A percentile compares a stretch with the other conserved stretches of the same genome.
Evolutionary conservation across 2,113 vertebrate species (phyloP).

Genomic region (Odobenus rosmarus): DNA sequence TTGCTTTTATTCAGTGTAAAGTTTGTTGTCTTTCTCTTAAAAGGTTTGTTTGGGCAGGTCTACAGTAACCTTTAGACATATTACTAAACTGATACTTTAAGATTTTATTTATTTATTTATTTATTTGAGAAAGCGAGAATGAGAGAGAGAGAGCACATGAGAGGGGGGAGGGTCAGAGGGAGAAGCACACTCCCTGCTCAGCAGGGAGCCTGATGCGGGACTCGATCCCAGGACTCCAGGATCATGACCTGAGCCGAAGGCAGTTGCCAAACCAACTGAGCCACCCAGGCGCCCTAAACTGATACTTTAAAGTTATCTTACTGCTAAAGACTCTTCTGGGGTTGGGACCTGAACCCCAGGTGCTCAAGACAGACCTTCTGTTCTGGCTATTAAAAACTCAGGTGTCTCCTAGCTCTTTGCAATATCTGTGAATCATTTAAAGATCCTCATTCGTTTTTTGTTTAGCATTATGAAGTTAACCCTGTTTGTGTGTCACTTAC

Average conservation of each 20-base stretch:
- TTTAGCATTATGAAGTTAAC: not conserved
- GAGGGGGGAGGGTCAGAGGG: no score
- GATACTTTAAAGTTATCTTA: not conserved
- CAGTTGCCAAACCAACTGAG: no score
- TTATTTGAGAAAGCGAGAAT: no score
- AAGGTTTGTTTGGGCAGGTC: not conserved
- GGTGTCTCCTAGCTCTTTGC: not conserved
- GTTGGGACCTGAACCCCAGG: not conserved
- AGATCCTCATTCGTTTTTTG: not conserved
- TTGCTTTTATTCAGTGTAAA: not conserved
- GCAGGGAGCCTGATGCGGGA: no score
- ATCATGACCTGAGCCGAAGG: no score
- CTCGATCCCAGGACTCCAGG: no score
- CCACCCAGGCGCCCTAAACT: no score
- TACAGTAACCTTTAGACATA: not conserved
- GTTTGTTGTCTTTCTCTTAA: not conserved
- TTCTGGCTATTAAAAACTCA: not conserved
- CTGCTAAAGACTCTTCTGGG: not conserved
- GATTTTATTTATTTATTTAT: no score
- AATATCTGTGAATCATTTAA: not conserved
- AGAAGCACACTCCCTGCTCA: no score
- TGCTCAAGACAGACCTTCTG: not conserved
- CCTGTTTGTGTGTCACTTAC: not conserved
- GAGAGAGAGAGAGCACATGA: no score
- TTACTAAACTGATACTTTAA: not conserved